Conservation (phyloP, 2,888 invertebrate genomes). For the Steromphala cineraria region DNA sequence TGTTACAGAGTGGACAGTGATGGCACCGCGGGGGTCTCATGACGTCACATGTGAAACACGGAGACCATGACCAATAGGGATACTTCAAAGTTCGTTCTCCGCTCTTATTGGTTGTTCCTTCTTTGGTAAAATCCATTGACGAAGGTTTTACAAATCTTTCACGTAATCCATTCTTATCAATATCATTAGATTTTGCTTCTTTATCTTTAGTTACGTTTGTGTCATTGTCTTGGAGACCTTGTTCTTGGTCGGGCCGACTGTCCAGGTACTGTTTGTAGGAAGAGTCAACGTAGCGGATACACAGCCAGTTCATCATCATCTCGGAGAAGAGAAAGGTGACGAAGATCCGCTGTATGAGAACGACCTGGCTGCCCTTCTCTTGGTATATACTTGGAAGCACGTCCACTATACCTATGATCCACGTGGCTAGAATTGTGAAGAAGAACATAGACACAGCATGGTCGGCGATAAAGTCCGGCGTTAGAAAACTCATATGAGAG, state of each 20-base stretch:
- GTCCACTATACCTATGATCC: slow-evolving; percentile 47
- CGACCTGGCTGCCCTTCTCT: slow-evolving; percentile 31
- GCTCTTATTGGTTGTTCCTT: slow-evolving; percentile 26
- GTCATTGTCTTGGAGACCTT: slow-evolving; percentile 3
- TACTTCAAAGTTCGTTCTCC: slow-evolving; percentile 37
- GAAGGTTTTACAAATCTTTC: not conserved
- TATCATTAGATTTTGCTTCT: not conserved
- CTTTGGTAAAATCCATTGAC: not conserved
- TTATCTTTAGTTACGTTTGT: not conserved
- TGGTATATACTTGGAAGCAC: slow-evolving; percentile 59
- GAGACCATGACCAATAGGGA: slow-evolving; percentile 72
- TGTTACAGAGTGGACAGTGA: slow-evolving; percentile 69
- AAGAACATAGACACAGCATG: slow-evolving; percentile 36
- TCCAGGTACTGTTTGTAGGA: slow-evolving; percentile 44
- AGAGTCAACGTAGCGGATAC: slow-evolving; percentile 59
- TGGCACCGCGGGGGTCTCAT: slow-evolving; percentile 70
- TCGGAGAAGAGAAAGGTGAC: slow-evolving; percentile 57
- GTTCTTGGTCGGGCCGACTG: slow-evolving; percentile 36
- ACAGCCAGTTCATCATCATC: slow-evolving; percentile 64
- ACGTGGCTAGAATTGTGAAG: slow-evolving; percentile 42
- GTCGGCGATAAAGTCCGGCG: not conserved
- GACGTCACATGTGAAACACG: slow-evolving; percentile 61
- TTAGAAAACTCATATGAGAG: not conserved
- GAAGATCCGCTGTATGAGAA: slow-evolving; percentile 39
- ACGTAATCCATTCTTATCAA: not conserved